Evolutionary conservation across 2,888 invertebrate genomes (phyloP).

Genomic region (Noctua fimbriata): DNA sequence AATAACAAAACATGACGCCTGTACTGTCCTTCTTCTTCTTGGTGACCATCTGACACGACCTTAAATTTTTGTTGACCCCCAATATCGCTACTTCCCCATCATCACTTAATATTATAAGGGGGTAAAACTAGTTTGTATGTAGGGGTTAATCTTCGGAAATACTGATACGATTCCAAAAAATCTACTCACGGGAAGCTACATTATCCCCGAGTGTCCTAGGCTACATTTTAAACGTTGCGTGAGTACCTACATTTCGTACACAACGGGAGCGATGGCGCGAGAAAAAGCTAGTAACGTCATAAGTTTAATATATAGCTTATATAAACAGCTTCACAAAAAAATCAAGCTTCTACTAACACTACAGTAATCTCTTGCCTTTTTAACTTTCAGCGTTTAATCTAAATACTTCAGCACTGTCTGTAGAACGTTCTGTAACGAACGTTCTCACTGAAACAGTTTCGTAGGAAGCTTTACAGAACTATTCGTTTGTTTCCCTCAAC

Average conservation of each 20-base stretch:
- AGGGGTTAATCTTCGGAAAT: too few species aligned
- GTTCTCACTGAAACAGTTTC: not conserved
- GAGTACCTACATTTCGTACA: too few species aligned
- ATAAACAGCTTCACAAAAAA: not conserved
- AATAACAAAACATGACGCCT: not conserved
- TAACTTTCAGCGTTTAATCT: slow-evolving; percentile 5
- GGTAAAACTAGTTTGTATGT: too few species aligned
- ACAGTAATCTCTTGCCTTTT: not conserved
- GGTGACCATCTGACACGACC: not conserved
- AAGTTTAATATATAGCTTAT: not conserved
- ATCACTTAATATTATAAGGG: not conserved
- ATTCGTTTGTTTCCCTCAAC: slow-evolving; percentile 1
- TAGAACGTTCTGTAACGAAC: slow-evolving; percentile 9
- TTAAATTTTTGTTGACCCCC: not conserved
- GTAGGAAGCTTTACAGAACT: slow-evolving; percentile 17
- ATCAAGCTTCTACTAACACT: not conserved
- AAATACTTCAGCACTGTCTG: slow-evolving; percentile 3
- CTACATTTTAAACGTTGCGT: too few species aligned
- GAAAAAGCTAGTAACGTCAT: too few species aligned
- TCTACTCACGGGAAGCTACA: not conserved
- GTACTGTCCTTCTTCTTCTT: not conserved
- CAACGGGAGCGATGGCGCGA: too few species aligned
- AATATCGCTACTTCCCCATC: not conserved
- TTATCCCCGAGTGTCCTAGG: too few species aligned
- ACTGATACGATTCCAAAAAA: too few species aligned